These are phyloP conservation scores for Bombylius major DNA, from an alignment of 2,888 invertebrate species.

Conservation along the genomic window DNA sequence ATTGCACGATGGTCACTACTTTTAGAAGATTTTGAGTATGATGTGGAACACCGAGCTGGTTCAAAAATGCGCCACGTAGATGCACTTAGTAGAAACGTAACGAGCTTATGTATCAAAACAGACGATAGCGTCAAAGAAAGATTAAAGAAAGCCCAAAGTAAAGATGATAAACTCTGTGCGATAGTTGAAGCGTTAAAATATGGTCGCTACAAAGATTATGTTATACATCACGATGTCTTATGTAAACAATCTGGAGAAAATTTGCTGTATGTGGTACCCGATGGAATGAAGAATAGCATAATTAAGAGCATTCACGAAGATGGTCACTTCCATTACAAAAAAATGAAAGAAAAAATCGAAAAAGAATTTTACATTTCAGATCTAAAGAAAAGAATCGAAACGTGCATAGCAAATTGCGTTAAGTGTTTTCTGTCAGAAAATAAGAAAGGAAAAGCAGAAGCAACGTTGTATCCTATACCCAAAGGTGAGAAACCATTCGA, in stretches of 20 bases:
- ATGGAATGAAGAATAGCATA: not conserved
- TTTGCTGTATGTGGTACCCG: conserved; percentile 8
- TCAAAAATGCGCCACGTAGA: conserved; percentile 16
- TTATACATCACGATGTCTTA: not conserved
- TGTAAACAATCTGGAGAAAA: not conserved
- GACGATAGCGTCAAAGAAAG: conserved; percentile 1
- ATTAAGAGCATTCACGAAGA: not conserved
- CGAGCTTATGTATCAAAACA: conserved; percentile 1
- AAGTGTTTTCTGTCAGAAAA: conserved; percentile 12
- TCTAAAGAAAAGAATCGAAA: not conserved
- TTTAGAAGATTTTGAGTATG: conserved; percentile 16
- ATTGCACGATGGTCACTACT: conserved; percentile 15
- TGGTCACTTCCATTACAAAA: conserved; percentile 1
- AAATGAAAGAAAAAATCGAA: conserved; percentile 1
- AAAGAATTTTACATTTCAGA: not conserved
- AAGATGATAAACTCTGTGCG: conserved; percentile 5
- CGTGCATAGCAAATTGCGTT: conserved; percentile 1
- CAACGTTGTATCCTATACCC: conserved; percentile 22
- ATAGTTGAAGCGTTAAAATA: not conserved
- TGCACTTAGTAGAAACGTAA: conserved; percentile 15
- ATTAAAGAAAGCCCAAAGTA: conserved; percentile 1
- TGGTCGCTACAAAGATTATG: conserved; percentile 1
- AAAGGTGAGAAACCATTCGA: conserved; percentile 23
- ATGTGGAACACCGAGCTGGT: conserved; percentile 16
- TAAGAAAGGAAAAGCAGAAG: conserved; percentile 25